Percentiles rank a stretch among this genome's conserved stretches.
Evolutionary conservation across 1,140 invertebrate genomes (phyloP).

Genomic region (Patella vulgata): DNA sequence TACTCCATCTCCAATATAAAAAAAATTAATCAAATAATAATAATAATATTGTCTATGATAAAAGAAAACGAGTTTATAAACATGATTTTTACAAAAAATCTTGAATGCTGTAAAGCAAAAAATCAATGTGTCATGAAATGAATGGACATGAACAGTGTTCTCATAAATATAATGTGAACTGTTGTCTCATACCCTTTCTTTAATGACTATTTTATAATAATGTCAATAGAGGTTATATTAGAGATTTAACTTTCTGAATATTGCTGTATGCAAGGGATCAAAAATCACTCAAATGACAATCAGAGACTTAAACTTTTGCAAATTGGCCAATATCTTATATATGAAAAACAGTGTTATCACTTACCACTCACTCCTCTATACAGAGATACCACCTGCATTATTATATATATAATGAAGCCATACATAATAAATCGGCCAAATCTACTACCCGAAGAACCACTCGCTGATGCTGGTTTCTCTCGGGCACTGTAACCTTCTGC

Average conservation of each 20-base stretch:
- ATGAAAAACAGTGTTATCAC: constrained; percentile 6
- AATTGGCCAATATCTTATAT: background rate
- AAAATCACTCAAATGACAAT: too few relatives aligned
- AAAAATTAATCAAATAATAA: constrained; percentile 5
- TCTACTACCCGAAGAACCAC: constrained; percentile 19
- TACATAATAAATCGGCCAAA: constrained; percentile 24
- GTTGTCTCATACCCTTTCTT: too few relatives aligned
- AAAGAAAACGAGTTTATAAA: background rate
- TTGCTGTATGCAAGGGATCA: too few relatives aligned
- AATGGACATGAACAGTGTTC: background rate
- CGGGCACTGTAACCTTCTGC: constrained; percentile 46
- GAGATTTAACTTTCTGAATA: too few relatives aligned
- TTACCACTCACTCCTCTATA: constrained; percentile 30
- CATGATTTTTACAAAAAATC: constrained; percentile 6
- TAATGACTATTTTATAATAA: too few relatives aligned
- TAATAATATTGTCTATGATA: constrained; percentile 11
- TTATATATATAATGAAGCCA: constrained; percentile 24
- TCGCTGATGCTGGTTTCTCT: constrained; percentile 29
- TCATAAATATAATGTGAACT: too few relatives aligned
- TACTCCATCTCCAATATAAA: constrained; percentile 6
- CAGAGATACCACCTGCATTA: constrained; percentile 30
- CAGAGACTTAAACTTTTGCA: background rate
- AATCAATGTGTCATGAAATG: background rate
- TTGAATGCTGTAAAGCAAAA: background rate
- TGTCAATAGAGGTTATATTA: too few relatives aligned